Evolutionary conservation across 2,888 invertebrate species (phyloP).

Genomic region (Teinopalpus imperialis): DNA sequence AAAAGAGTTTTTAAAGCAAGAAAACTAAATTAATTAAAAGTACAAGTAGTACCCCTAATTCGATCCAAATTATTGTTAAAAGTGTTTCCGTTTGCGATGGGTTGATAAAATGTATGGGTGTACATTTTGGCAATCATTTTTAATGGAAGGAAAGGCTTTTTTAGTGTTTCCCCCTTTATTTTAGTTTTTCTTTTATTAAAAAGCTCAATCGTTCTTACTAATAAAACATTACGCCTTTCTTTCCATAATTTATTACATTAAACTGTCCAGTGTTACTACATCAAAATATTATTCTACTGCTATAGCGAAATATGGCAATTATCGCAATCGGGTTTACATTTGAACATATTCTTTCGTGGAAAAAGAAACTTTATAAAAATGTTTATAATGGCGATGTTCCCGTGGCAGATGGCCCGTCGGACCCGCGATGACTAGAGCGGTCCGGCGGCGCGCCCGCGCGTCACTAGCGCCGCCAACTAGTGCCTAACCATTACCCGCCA

Average conservation of each 20-base stretch:
- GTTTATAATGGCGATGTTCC: conserved; percentile 34
- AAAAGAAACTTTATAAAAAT: conserved; percentile 3
- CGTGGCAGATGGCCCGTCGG: conserved; percentile 66
- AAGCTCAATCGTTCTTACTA: too few relatives aligned
- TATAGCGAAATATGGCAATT: background rate
- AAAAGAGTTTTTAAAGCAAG: too few relatives aligned
- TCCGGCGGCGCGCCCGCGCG: conserved; percentile 68
- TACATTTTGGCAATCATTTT: conserved; percentile 8
- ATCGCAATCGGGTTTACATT: background rate
- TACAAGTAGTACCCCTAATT: too few relatives aligned
- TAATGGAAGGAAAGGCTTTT: conserved; percentile 11
- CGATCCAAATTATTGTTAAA: too few relatives aligned
- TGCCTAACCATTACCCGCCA: conserved; percentile 60
- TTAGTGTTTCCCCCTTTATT: too few relatives aligned
- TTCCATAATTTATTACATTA: conserved; percentile 10
- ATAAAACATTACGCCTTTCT: conserved; percentile 9
- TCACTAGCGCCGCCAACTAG: conserved; percentile 64
- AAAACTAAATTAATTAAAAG: too few relatives aligned
- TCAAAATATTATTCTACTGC: background rate
- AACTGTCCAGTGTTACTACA: conserved; percentile 8
- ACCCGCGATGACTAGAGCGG: conserved; percentile 81
- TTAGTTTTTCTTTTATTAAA: background rate
- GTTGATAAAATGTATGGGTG: conserved; percentile 3
- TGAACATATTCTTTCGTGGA: background rate
- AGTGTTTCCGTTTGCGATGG: conserved; percentile 15